Base-by-base conservation (phyloP, 2,797 vertebrate genomes). In the Echeneis naucrates region DNA sequence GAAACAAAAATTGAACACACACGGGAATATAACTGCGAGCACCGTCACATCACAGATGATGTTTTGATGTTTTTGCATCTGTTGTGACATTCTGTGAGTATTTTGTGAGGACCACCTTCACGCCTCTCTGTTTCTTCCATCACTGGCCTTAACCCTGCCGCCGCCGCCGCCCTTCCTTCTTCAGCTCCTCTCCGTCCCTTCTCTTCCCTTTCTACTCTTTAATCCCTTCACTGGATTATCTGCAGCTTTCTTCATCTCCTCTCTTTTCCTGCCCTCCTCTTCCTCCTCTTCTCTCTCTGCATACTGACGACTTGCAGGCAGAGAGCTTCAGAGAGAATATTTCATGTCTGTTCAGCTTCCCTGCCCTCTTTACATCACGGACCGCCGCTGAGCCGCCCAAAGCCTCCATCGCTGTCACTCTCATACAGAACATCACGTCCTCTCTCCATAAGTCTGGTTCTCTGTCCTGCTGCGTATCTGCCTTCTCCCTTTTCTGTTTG, bases 311-410 rank as follows among this genome's bases (percentile, higher is more conserved):
- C 40, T 78, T 63, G 60, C 54, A 63, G 35, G 26, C 59, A 4
- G 8, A 17, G 19, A 37, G 14, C 81, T 80, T 82, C 83, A 83
- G 40, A 75, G 55, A 71, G 82, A 81, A 87, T 79, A 78, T 81
- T 70, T 87, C 53, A 83, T 68, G 13, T n/a, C 45, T 50, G 53
- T 62, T 66, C 55, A 58, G 54, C 62, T 67, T 44, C 56, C 72
- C 42, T 38, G 27, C 50, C 62, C 32, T 72, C 62, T 48, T 54
- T 45, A 32, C 67, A 74, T 45, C 44, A n/a, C 56, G 50, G 37
- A 38, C 42, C 1, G 13, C 1, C 4, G 12, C 71, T 55, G 52
- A 52, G 16, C 58, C 27, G 40, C 45, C 47, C 26, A 21, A 65
- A 23, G 58, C 23, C 30, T 60, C 9, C 1, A 17, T 48, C 35